A percentile compares a stretch with the other conserved stretches of the same genome.
phyloP scores from a whole-genome alignment of 2,113 vertebrate species.

The Pseudorhombus dupliciocellatus region DNA sequence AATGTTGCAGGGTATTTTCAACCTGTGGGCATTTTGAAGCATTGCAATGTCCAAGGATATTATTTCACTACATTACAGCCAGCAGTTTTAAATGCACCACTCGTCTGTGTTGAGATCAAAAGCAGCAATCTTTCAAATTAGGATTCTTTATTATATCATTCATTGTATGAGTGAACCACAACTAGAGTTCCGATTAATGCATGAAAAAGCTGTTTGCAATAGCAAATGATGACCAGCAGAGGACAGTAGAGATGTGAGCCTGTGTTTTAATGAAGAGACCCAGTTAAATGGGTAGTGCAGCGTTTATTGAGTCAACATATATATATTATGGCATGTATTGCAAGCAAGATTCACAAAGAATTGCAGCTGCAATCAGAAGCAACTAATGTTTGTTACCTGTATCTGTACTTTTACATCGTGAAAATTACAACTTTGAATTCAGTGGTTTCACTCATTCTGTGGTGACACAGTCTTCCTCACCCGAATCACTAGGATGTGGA shows the following conservation, averaged over 20 bases:
- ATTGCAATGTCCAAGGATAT: not conserved
- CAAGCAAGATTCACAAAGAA: slow-evolving; percentile 6
- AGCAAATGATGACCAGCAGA: slow-evolving; percentile 9
- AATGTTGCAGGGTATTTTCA: not conserved
- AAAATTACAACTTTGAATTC: too few relatives aligned
- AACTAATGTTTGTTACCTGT: not conserved
- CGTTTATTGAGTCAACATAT: slow-evolving; percentile 44
- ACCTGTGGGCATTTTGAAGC: not conserved
- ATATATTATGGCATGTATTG: not conserved
- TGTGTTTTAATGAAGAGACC: not conserved
- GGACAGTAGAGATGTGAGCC: slow-evolving; percentile 17
- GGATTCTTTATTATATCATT: too few relatives aligned
- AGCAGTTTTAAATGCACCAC: not conserved
- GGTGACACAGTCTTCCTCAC: not conserved
- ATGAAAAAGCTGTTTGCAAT: not conserved
- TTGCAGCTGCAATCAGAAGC: not conserved
- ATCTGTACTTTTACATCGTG: not conserved
- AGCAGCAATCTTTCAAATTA: not conserved
- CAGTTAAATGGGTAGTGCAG: not conserved
- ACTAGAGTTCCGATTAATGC: too few relatives aligned
- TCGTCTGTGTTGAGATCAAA: not conserved
- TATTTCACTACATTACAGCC: not conserved
- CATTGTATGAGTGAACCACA: too few relatives aligned
- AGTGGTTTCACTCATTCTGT: not conserved
- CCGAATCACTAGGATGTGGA: not conserved